These are phyloP conservation scores for Nudaria mundana DNA, from an alignment of 2,888 invertebrate species.

Conservation along the genomic window DNA sequence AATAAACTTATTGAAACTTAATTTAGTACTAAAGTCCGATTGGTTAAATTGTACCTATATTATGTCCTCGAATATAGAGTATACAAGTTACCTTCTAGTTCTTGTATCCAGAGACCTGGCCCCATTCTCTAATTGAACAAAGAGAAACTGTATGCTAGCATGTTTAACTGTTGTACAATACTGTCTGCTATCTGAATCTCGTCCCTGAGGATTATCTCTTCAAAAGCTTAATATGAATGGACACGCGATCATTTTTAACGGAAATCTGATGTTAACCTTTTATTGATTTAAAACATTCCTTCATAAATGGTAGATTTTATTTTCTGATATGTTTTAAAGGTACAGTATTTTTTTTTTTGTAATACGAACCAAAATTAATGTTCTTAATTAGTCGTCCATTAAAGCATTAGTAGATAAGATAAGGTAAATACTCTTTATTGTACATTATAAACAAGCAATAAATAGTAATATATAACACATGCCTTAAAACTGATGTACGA, in stretches of 20 bases:
- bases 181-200: neutral
- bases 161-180: neutral
- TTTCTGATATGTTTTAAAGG: too few relatives aligned
- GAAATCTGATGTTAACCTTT: neutral
- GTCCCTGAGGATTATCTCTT: conserved; percentile 1
- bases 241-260: conserved; percentile 2
- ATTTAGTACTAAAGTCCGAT: too few relatives aligned
- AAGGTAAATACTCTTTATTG: too few relatives aligned
- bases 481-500: too few relatives aligned
- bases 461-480: too few relatives aligned
- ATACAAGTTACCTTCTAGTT: neutral
- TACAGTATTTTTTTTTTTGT: too few relatives aligned
- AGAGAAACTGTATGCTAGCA: neutral
- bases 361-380: too few relatives aligned
- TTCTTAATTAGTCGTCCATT: too few relatives aligned
- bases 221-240: neutral
- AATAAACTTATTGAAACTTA: too few relatives aligned
- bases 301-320: neutral
- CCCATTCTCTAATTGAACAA: conserved; percentile 2
- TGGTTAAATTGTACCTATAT: too few relatives aligned
- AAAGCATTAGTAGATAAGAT: too few relatives aligned
- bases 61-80: conserved; percentile 1
- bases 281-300: neutral
- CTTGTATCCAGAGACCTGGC: neutral
- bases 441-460: too few relatives aligned